A percentile compares a stretch with the other conserved stretches of the same genome.
These are phyloP conservation scores for Ridgeia piscesae DNA, from an alignment of 1,140 invertebrate genomes.

Conservation along the genomic window DNA sequence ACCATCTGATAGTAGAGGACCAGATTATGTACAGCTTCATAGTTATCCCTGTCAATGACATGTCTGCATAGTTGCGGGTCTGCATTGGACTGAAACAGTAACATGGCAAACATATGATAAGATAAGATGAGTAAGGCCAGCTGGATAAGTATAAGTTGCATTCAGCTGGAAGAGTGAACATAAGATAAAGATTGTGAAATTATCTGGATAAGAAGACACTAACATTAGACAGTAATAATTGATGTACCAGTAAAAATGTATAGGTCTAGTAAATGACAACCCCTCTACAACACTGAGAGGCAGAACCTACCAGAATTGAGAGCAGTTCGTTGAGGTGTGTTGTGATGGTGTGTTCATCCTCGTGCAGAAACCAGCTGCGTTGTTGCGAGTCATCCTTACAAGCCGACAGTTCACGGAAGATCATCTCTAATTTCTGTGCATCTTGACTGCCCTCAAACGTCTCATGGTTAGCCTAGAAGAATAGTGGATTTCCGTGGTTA, in stretches of 20 bases:
- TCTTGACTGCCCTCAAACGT: slow-evolving; percentile 62
- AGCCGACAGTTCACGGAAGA: slow-evolving; percentile 78
- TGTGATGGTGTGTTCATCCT: slow-evolving; percentile 83
- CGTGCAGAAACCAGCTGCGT: slow-evolving; percentile 87
- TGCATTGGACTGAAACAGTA: slow-evolving; percentile 48
- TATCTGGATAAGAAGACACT: neutral
- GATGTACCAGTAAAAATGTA: neutral
- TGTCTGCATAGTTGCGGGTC: slow-evolving; percentile 49
- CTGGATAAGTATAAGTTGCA: no score
- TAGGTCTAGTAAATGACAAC: neutral
- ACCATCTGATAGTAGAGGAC: slow-evolving; percentile 91
- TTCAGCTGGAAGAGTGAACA: no score
- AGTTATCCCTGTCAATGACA: slow-evolving; percentile 49
- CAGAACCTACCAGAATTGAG: slow-evolving; percentile 75
- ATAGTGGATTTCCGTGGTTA: neutral
- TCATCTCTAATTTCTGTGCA: slow-evolving; percentile 74
- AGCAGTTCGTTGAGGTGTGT: slow-evolving; percentile 80
- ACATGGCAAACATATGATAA: neutral
- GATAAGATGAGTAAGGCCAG: neutral
- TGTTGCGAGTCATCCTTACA: slow-evolving; percentile 93
- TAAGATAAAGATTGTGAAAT: no score
- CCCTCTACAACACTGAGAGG: neutral
- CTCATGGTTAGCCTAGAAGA: slow-evolving; percentile 7
- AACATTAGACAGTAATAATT: neutral
- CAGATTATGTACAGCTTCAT: slow-evolving; percentile 61